Evolutionary conservation across 1,140 invertebrate species (phyloP).

Genomic region (Alviniconcha marisindica): DNA sequence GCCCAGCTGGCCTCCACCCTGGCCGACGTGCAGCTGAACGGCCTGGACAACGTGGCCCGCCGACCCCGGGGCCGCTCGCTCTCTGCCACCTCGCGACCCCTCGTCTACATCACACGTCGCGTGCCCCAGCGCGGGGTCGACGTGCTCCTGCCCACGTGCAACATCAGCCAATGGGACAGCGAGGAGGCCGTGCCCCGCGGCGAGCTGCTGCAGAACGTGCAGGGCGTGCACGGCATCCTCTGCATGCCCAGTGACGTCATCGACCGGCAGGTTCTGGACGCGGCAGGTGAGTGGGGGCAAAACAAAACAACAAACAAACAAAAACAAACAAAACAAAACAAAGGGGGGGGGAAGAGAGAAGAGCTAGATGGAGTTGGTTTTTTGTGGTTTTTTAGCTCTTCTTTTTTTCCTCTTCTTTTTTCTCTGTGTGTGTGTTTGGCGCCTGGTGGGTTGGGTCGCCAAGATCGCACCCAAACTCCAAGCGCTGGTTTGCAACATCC

Average conservation of each 20-base stretch:
- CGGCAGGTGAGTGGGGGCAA: constrained; percentile 77
- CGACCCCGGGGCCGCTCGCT: constrained; percentile 33
- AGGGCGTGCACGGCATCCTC: constrained; percentile 85
- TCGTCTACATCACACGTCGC: constrained; percentile 69
- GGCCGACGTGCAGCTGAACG: background rate
- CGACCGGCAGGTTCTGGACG: constrained; percentile 85
- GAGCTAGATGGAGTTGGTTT: background rate
- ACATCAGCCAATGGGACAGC: constrained; percentile 71
- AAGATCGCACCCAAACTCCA: too few species aligned
- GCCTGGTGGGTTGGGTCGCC: background rate
- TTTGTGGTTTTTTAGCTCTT: background rate
- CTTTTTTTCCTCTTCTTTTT: background rate
- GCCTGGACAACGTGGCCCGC: constrained; percentile 29
- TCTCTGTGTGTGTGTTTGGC: background rate
- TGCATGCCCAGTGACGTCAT: constrained; percentile 91
- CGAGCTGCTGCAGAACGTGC: constrained; percentile 84
- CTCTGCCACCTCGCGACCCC: constrained; percentile 46
- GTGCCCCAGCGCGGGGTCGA: constrained; percentile 70
- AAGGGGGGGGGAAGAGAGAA: too few species aligned
- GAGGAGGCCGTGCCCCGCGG: constrained; percentile 81
- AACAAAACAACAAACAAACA: too few species aligned
- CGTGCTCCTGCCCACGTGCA: constrained; percentile 60
- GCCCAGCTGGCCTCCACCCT: background rate
- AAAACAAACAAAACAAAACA: too few species aligned
- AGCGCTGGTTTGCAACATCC: too few species aligned